Conservation (phyloP, 2,888 invertebrate genomes). For the Synergus umbraculus region DNA sequence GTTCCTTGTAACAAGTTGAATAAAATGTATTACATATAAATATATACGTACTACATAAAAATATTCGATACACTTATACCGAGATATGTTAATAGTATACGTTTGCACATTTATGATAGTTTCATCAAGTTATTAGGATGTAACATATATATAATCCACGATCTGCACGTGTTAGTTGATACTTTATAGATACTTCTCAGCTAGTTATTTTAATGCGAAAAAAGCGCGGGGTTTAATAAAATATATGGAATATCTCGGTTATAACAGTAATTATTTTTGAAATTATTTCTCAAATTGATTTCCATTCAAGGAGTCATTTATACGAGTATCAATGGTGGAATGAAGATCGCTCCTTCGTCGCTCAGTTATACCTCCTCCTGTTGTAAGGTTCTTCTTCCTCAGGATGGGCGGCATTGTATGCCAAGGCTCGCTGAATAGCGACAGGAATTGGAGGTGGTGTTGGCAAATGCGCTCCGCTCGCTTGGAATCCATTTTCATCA, state of each 20-base stretch:
- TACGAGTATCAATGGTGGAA: not conserved
- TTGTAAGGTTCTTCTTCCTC: slow-evolving; percentile 72
- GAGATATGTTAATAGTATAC: not conserved
- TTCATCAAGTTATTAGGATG: too few relatives aligned
- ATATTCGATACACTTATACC: not conserved
- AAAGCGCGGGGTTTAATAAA: not conserved
- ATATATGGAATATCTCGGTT: not conserved
- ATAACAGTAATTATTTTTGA: slow-evolving; percentile 31
- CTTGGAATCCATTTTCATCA: slow-evolving; percentile 85
- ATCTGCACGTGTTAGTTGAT: too few relatives aligned
- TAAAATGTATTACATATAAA: not conserved
- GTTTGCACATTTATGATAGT: too few relatives aligned
- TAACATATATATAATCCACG: too few relatives aligned
- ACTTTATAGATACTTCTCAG: not conserved
- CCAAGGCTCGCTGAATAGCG: slow-evolving; percentile 85
- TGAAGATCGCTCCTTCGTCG: not conserved
- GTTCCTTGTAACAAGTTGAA: not conserved
- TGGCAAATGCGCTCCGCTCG: slow-evolving; percentile 87
- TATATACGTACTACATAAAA: not conserved
- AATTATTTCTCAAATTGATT: slow-evolving; percentile 3
- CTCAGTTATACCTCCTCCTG: slow-evolving; percentile 51
- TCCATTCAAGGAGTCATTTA: slow-evolving; percentile 7
- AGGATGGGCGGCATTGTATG: slow-evolving; percentile 80
- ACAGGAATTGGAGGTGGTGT: slow-evolving; percentile 90
- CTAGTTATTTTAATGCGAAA: not conserved